These are phyloP conservation scores for Sinocyclocheilus rhinocerous DNA, from an alignment of 2,113 vertebrate genomes.

Conservation along the genomic window DNA sequence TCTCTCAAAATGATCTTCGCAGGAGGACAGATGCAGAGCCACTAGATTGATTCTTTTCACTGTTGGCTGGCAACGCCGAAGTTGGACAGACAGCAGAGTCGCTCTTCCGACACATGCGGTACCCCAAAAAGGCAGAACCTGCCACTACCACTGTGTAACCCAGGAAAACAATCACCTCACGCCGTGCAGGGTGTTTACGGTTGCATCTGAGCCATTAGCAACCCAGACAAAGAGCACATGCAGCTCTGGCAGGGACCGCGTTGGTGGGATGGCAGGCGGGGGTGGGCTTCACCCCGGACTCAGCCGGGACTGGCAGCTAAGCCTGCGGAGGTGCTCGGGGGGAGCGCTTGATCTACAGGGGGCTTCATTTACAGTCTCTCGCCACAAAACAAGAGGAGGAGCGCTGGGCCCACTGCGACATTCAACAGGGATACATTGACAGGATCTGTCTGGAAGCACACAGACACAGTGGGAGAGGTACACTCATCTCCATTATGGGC, in stretches of 20 bases:
- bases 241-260: constrained; percentile 63
- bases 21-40: constrained; percentile 64
- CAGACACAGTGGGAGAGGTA: constrained; percentile 40
- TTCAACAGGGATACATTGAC: constrained; percentile 55
- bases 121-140: constrained; percentile 50
- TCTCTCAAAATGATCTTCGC: constrained; percentile 68
- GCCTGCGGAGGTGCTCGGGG: constrained; percentile 47
- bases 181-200: constrained; percentile 63
- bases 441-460: constrained; percentile 53
- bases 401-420: constrained; percentile 33
- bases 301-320: constrained; percentile 61
- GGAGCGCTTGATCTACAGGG: constrained; percentile 19
- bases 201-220: constrained; percentile 65
- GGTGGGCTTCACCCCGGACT: constrained; percentile 59
- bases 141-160: constrained; percentile 54
- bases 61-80: constrained; percentile 8
- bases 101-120: constrained; percentile 41
- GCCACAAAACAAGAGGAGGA: constrained; percentile 34
- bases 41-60: constrained; percentile 69
- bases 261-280: constrained; percentile 32
- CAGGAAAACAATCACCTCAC: constrained; percentile 64
- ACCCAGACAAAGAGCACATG: constrained; percentile 72
- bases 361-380: constrained; percentile 48
- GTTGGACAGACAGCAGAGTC: constrained; percentile 9
- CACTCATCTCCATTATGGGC: constrained; percentile 41